A percentile compares a stretch with the other conserved stretches of the same genome.
Conservation (phyloP, 2,113 vertebrate genomes). For the Anguilla rostrata region DNA sequence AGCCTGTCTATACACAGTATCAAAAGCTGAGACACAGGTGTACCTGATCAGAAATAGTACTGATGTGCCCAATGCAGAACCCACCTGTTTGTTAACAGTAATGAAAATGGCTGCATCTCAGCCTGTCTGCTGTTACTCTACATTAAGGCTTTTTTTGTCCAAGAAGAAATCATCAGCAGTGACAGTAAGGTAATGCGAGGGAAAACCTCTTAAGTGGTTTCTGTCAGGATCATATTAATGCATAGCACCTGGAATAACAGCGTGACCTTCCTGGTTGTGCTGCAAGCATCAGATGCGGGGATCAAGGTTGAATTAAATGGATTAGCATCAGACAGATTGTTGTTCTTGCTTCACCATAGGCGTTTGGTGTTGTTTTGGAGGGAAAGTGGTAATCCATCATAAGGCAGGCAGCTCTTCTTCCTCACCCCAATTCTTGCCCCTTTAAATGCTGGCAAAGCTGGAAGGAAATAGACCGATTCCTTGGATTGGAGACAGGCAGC, state of each 20-base stretch:
- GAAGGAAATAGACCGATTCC: conserved; percentile 42
- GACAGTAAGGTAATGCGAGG: conserved; percentile 43
- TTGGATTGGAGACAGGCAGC: not conserved
- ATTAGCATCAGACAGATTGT: conserved; percentile 54
- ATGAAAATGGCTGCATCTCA: not conserved
- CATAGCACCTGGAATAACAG: conserved; percentile 34
- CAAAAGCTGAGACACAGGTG: not conserved
- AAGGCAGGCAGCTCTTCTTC: conserved; percentile 32
- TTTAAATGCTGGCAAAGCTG: conserved; percentile 46
- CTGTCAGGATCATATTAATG: conserved; percentile 44
- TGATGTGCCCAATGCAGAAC: conserved; percentile 9
- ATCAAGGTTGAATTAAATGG: conserved; percentile 51
- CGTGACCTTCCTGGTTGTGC: conserved; percentile 34
- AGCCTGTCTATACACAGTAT: not conserved
- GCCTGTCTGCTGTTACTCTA: conserved; percentile 14
- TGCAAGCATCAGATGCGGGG: conserved; percentile 45
- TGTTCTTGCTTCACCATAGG: conserved; percentile 42
- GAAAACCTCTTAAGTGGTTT: conserved; percentile 46
- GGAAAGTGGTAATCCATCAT: conserved; percentile 49
- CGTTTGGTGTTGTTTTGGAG: conserved; percentile 43
- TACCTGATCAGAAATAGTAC: not conserved
- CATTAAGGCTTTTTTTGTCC: conserved; percentile 34
- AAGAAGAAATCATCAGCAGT: conserved; percentile 31
- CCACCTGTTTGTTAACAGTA: conserved; percentile 19
- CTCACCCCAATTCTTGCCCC: conserved; percentile 24